Base-by-base conservation (phyloP, 2,888 invertebrate genomes). In the Stenoptilia bipunctidactyla region DNA sequence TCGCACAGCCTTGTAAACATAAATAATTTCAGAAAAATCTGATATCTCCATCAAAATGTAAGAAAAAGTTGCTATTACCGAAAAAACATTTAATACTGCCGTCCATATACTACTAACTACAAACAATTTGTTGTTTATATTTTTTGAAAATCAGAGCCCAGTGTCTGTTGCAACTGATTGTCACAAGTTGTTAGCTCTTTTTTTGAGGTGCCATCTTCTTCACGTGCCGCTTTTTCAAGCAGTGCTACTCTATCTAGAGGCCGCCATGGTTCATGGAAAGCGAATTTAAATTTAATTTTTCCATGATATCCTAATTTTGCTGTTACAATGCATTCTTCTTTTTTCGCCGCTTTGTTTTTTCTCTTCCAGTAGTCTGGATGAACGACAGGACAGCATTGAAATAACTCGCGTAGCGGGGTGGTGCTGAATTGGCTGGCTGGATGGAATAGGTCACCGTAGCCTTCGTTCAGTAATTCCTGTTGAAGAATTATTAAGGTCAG, bases 251-350 rank as follows among this genome's bases (percentile, higher is more conserved):
- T 61, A 50, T 82, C 79, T 15, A 79, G 44, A 0, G 82, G 82
- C 34, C 60, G 70, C 80, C 82, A 82, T 0, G 82, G 82, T 47
- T 80, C 80, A 36, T 82, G 80, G 48, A 82, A 82, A 0, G 82
- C 82, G 43, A 66, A 79, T 44, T 74, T 80, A 44, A 68, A 77
- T 46, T 75, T 82, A 36, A 42, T 63, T 30, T 47, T 64, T 0
- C 82, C 82, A 38, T 82, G 82, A 45, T 80, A 82, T 0, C 80
- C 74, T 6, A 82, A 61, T 39, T 64, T 67, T 1, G 70, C 66
- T 13, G 66, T 36, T 1, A 52, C 49, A 1, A 61, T 63, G 13
- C 52, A 57, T 1, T 54, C 51, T 1, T 53, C 47, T 15, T 55
- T 50, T 3, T 45, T 39, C 27, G 4, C 8, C 2, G 14, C 4